These are phyloP conservation scores for Ageneiosus marmoratus DNA, from an alignment of 2,113 vertebrate genomes.

Conservation along the genomic window DNA sequence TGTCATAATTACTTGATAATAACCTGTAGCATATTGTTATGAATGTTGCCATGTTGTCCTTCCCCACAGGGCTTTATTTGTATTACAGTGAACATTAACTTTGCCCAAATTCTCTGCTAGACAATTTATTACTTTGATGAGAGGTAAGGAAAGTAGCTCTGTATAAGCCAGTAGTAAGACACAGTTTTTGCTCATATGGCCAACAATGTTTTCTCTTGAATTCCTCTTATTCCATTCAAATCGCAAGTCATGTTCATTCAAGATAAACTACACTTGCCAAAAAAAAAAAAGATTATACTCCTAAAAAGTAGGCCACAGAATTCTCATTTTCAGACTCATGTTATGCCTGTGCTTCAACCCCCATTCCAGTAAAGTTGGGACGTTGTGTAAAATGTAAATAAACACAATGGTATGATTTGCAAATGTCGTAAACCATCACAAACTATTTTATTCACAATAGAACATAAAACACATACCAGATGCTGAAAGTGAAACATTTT, in stretches of 20 bases:
- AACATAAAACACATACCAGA: too few species aligned
- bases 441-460: too few species aligned
- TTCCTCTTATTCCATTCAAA: constrained; percentile 11
- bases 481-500: too few species aligned
- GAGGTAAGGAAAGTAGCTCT: constrained; percentile 43
- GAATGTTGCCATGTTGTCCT: constrained; percentile 46
- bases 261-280: neutral
- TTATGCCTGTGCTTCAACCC: neutral
- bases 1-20: constrained; percentile 35
- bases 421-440: too few species aligned
- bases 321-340: neutral
- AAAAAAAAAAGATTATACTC: neutral
- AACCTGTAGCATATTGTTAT: constrained; percentile 39
- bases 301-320: neutral
- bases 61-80: constrained; percentile 54
- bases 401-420: too few species aligned
- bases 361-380: too few species aligned
- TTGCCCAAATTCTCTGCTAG: constrained; percentile 48
- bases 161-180: constrained; percentile 58
- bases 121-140: constrained; percentile 61
- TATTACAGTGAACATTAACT: constrained; percentile 57
- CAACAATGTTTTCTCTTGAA: constrained; percentile 9
- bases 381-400: too few species aligned
- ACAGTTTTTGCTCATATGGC: constrained; percentile 55
- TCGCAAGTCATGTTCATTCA: neutral